A percentile compares a stretch with the other conserved stretches of the same genome.
Conservation (phyloP, 1,140 invertebrate genomes). For the Medauroidea extradentata region DNA sequence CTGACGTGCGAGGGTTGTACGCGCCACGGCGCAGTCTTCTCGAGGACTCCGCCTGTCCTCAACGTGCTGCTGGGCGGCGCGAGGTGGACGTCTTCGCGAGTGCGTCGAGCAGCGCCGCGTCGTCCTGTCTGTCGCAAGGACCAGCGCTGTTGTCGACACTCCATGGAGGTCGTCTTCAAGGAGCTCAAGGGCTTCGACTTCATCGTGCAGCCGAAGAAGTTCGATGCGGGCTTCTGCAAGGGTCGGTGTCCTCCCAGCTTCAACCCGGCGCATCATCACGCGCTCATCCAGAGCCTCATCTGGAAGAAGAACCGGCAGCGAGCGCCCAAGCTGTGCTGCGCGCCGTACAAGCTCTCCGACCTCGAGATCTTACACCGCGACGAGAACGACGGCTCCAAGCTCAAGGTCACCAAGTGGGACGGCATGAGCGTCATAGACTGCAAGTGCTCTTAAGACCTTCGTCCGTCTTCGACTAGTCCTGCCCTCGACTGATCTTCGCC, state of each 20-base stretch:
- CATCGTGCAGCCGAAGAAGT: conserved; percentile 63
- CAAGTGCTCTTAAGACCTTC: conserved; percentile 58
- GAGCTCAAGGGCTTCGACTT: conserved; percentile 64
- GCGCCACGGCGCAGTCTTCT: not conserved
- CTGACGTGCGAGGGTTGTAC: conserved; percentile 45
- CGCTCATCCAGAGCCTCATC: conserved; percentile 64
- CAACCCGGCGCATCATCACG: conserved; percentile 67
- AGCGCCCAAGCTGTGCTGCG: conserved; percentile 66
- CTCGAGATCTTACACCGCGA: conserved; percentile 64
- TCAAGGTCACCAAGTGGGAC: conserved; percentile 66
- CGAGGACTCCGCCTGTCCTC: conserved; percentile 31
- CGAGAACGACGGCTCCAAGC: conserved; percentile 54
- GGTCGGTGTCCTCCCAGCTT: conserved; percentile 64
- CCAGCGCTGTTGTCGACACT: conserved; percentile 60
- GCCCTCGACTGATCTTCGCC: too few relatives aligned
- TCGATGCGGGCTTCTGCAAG: conserved; percentile 68
- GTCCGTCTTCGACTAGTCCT: not conserved
- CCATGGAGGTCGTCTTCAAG: conserved; percentile 59
- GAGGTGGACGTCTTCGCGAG: not conserved
- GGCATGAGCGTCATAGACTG: conserved; percentile 69
- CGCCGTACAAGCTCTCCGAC: conserved; percentile 61
- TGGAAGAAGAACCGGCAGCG: conserved; percentile 47
- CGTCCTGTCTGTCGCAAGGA: conserved; percentile 48
- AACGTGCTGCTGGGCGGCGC: conserved; percentile 43
- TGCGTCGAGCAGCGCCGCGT: conserved; percentile 18